Base-by-base conservation (phyloP, 2,797 vertebrate genomes). In the Heteromormyrus szaboi region DNA sequence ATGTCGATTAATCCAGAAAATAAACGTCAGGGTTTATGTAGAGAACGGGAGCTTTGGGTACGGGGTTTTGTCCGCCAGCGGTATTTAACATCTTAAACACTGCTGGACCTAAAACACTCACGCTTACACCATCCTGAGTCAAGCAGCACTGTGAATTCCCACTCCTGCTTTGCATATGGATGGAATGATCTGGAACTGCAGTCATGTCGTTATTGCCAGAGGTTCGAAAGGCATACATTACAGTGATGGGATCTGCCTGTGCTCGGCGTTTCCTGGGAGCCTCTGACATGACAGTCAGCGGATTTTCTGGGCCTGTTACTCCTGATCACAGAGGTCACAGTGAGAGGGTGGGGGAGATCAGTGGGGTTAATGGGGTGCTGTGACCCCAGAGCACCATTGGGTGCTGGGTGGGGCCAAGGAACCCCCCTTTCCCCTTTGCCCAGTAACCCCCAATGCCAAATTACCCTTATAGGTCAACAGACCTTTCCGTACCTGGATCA, bases 41-140 rank as follows among this genome's bases (percentile, higher is more conserved):
- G n/a, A 25, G 41, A 29, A 11, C 0, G 37, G 6, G 72, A 44
- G 72, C 72, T 17, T 44, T n/a, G 37, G 33, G 3, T 50, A 84
- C 12, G 9, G 19, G 8, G 81, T 84, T 48, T 84, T 84, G 81
- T 50, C n/a, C 2, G 19, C 48, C 81, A 84, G 22, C 41, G 46
- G n/a, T 84, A 84, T 51, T 84, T 84, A 84, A 84, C 46, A 84
- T 84, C 19, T 84, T 50, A 84, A 84, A 84, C 41, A 29, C 81
- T 4, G 22, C 46, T 50, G 46, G 19, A 84, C 46, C 81, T 50
- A 11, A 50, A 50, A 22, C 46, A 50, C 46, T 84, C 48, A 29
- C 14, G 6, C 22, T 79, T 37, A 25, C 25, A 25, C 14, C 29
- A 22, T 51, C n/a, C 46, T 22, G 48, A n/a, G 44, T 85, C 14